phyloP scores from a whole-genome alignment of 2,888 invertebrate genomes.

The Trilocha varians region DNA sequence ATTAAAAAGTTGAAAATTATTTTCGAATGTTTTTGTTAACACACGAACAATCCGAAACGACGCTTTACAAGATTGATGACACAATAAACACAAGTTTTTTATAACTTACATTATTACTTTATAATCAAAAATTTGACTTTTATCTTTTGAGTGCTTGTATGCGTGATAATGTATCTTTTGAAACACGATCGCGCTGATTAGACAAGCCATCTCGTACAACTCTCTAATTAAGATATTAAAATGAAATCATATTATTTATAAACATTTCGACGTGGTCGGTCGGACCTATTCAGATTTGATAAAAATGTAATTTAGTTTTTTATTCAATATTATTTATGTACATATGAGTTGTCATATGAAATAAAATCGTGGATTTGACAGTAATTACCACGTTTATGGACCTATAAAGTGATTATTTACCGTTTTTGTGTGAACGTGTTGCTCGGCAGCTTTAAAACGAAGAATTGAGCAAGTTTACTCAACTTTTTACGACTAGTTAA shows the following conservation, averaged over 20 bases:
- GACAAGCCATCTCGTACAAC: constrained; percentile 28
- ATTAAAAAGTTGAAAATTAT: neutral
- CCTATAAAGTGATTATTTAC: neutral
- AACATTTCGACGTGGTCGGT: constrained; percentile 15
- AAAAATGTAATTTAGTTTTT: neutral
- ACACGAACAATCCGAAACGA: constrained; percentile 31
- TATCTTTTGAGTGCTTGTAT: constrained; percentile 64
- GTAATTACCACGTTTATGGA: neutral
- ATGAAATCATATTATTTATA: constrained; percentile 34
- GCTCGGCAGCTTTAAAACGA: neutral
- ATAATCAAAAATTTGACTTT: constrained; percentile 64
- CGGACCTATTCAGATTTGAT: neutral
- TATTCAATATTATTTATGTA: neutral
- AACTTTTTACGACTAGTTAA: too few relatives aligned
- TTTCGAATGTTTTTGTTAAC: neutral
- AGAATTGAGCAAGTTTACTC: too few relatives aligned
- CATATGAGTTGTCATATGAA: neutral
- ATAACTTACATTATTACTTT: constrained; percentile 58
- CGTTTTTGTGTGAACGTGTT: neutral
- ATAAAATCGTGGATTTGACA: neutral
- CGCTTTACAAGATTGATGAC: constrained; percentile 64
- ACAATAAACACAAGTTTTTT: constrained; percentile 61
- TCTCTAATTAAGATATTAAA: constrained; percentile 41
- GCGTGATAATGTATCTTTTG: constrained; percentile 53
- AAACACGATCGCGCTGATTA: constrained; percentile 62